Base-by-base conservation (phyloP, 2,797 vertebrate genomes). In the Lacerta viridis region DNA sequence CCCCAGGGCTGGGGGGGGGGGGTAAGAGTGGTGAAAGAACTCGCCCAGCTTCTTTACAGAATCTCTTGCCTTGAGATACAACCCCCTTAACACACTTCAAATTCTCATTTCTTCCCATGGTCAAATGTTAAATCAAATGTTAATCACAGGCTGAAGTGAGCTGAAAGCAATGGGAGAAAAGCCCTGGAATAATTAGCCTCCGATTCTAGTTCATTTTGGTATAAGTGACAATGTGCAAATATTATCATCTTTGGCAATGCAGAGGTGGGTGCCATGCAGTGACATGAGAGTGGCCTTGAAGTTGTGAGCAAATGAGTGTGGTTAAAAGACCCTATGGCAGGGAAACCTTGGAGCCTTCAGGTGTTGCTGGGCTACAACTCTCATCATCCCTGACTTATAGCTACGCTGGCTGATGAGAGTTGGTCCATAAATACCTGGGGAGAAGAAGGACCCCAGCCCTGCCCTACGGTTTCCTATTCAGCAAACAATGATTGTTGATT, bases 41-140 rank as follows among this genome's bases (percentile, higher is more conserved):
- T 11, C 25, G 20, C n/a, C 66, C 17, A 11, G 41, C 33, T 55
- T 76, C 3, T 25, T 55, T 43, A 33, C 20, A 61, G 41, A 68
- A 68, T 20, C 15, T 33, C 27, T 27, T 81, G 29, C 23, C 29
- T 75, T 66, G 39, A 80, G 41, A 80, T 55, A 23, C 33, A 41
- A 46, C 25, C 29, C 4, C n/a, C 33, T 80, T 72, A 27, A 20
- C 25, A 39, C 59, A 33, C 29, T 18, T 68, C 55, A 75, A 17
- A 27, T 66, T 85, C 55, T 76, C 8, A 68, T 80, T 85, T 85
- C 39, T 75, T 75, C 76, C 39, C 41, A 27, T 82, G 79, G 33
- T 82, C 71, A 76, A 55, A 68, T 85, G 43, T 64, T 69, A 78
- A 87, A 46, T 82, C 71, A 74, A 87, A 80, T 20, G 50, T 87